Conservation (phyloP, 2,888 invertebrate genomes). For the Ectropis crepuscularia region DNA sequence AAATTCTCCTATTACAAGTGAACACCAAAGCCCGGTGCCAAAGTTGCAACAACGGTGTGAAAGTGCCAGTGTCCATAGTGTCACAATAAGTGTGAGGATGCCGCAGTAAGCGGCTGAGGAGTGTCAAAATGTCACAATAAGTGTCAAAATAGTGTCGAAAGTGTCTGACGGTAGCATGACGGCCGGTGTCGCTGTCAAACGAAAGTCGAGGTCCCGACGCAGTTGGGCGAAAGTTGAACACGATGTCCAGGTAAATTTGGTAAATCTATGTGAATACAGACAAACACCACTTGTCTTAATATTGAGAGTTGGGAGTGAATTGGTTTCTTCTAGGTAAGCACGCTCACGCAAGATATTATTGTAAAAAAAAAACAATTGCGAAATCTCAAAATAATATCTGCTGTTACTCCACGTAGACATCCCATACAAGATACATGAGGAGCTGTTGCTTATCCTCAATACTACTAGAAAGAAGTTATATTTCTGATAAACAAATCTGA, state of each 20-base stretch:
- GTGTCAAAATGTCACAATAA: constrained; percentile 37
- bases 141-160: constrained; percentile 26
- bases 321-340: too few relatives aligned
- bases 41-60: not conserved
- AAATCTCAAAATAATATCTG: too few relatives aligned
- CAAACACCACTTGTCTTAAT: too few relatives aligned
- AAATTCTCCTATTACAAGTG: not conserved
- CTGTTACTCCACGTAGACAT: too few relatives aligned
- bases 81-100: not conserved
- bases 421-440: too few relatives aligned
- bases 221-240: constrained; percentile 76
- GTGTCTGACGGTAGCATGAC: constrained; percentile 62
- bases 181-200: constrained; percentile 71
- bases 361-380: too few relatives aligned
- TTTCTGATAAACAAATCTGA: too few relatives aligned
- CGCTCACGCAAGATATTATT: too few relatives aligned
- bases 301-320: too few relatives aligned
- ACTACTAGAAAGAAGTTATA: too few relatives aligned
- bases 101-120: constrained; percentile 11
- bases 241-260: constrained; percentile 68
- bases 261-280: too few relatives aligned
- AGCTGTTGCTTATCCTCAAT: too few relatives aligned
- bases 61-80: not conserved
- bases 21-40: not conserved
- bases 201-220: constrained; percentile 66